phyloP scores from a whole-genome alignment of 2,888 invertebrate genomes.

The Zygogramma bicolorata region DNA sequence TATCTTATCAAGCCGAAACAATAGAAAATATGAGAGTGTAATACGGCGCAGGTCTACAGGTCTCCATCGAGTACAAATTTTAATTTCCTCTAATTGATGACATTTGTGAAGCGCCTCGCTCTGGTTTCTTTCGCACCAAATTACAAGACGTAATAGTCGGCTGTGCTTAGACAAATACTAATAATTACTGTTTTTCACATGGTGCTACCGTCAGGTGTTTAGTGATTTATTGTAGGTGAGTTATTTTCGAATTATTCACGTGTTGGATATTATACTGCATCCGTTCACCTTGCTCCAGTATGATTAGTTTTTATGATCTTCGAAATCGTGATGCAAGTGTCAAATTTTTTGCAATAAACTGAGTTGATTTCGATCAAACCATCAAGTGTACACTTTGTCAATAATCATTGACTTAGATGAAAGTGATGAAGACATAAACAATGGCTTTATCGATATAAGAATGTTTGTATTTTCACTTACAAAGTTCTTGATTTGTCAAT shows the following conservation, averaged over 20 bases:
- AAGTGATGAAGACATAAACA: too few species aligned
- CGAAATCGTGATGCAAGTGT: too few species aligned
- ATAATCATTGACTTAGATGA: too few species aligned
- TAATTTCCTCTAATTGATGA: constrained; percentile 45
- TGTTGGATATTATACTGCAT: not conserved
- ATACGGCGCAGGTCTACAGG: constrained; percentile 36
- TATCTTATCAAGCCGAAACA: constrained; percentile 33
- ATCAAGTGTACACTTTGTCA: too few species aligned
- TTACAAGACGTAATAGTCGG: constrained; percentile 23
- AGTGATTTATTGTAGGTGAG: constrained; percentile 17
- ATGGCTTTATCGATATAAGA: too few species aligned
- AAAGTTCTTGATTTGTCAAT: too few species aligned
- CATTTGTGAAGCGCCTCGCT: constrained; percentile 31
- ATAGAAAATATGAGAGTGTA: constrained; percentile 24
- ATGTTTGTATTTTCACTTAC: too few species aligned
- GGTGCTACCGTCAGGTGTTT: constrained; percentile 1
- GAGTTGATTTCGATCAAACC: too few species aligned
- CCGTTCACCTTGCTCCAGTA: not conserved
- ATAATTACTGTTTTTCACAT: constrained; percentile 27
- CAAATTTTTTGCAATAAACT: too few species aligned
- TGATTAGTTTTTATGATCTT: not conserved
- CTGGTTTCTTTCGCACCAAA: constrained; percentile 23
- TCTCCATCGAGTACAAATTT: constrained; percentile 24
- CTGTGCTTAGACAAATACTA: constrained; percentile 1
- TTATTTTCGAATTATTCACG: not conserved